These are phyloP conservation scores for Gymnoscelis rufifasciata DNA, from an alignment of 2,888 invertebrate species.

Conservation along the genomic window DNA sequence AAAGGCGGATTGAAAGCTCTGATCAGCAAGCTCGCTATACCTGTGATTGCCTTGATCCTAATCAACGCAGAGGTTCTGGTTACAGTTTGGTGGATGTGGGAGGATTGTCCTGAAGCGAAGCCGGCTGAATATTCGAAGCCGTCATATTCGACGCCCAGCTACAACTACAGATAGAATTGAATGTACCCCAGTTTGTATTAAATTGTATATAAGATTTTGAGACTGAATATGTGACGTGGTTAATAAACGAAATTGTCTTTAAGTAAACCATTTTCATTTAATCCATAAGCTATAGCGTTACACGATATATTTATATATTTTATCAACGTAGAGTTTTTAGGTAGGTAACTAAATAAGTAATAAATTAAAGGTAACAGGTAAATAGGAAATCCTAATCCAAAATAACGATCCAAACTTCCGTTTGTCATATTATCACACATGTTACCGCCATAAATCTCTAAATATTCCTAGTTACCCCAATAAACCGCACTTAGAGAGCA, in stretches of 20 bases:
- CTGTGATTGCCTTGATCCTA: slow-evolving; percentile 57
- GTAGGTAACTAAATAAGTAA: too few relatives aligned
- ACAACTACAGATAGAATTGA: slow-evolving; percentile 40
- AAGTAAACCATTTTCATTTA: background rate
- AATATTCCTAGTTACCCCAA: slow-evolving; percentile 4
- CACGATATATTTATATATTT: too few relatives aligned
- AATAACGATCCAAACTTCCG: background rate
- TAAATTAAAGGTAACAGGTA: too few relatives aligned
- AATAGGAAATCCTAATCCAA: background rate
- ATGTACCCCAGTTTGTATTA: slow-evolving; percentile 38
- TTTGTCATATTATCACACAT: slow-evolving; percentile 1
- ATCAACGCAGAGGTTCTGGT: slow-evolving; percentile 66
- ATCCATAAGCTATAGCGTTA: too few relatives aligned
- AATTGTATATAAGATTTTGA: slow-evolving; percentile 26
- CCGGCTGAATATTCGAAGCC: slow-evolving; percentile 26
- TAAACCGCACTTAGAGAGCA: slow-evolving; percentile 31
- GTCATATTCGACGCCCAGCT: slow-evolving; percentile 41
- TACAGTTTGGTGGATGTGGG: slow-evolving; percentile 74
- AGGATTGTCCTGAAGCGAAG: slow-evolving; percentile 52
- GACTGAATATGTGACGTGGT: slow-evolving; percentile 25
- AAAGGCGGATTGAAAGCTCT: slow-evolving; percentile 62
- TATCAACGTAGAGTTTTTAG: too few relatives aligned
- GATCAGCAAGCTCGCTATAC: slow-evolving; percentile 64
- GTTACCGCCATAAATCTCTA: slow-evolving; percentile 4
- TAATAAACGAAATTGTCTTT: slow-evolving; percentile 16